Conservation (phyloP, 2,113 vertebrate species). For the Engraulis encrasicolus region DNA sequence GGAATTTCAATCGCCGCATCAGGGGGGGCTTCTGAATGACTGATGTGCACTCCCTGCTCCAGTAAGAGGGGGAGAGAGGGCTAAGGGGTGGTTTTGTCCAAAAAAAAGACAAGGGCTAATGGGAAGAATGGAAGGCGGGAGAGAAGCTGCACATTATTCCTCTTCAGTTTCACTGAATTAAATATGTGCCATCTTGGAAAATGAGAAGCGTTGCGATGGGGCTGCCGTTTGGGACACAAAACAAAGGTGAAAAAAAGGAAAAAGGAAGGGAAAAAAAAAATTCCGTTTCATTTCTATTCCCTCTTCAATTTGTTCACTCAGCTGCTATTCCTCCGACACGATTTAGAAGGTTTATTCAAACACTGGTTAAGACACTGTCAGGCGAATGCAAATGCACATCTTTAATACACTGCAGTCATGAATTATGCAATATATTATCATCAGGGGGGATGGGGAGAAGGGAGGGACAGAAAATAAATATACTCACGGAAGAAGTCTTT, state of each 20-base stretch:
- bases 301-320: background rate
- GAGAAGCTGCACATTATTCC: background rate
- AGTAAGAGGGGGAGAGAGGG: background rate
- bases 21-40: constrained; percentile 25
- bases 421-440: background rate
- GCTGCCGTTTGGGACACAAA: background rate
- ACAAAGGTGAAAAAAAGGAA: background rate
- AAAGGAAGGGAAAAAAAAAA: too few relatives aligned
- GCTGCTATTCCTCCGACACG: background rate
- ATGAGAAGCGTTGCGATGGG: background rate
- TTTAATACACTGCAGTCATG: background rate
- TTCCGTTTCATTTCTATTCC: too few relatives aligned
- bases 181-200: background rate
- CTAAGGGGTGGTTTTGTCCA: background rate
- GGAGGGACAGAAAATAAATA: constrained; percentile 27
- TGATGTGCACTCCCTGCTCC: constrained; percentile 39
- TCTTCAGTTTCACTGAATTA: background rate
- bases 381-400: background rate
- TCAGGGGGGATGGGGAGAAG: background rate
- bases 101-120: constrained; percentile 32
- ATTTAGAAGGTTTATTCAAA: background rate
- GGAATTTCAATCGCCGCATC: constrained; percentile 34
- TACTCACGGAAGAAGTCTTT: constrained; percentile 99
- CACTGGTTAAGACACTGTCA: constrained; percentile 12
- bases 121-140: background rate